Evolutionary conservation across 2,888 invertebrate species (phyloP).

Genomic region (Coecobrya sp.): DNA sequence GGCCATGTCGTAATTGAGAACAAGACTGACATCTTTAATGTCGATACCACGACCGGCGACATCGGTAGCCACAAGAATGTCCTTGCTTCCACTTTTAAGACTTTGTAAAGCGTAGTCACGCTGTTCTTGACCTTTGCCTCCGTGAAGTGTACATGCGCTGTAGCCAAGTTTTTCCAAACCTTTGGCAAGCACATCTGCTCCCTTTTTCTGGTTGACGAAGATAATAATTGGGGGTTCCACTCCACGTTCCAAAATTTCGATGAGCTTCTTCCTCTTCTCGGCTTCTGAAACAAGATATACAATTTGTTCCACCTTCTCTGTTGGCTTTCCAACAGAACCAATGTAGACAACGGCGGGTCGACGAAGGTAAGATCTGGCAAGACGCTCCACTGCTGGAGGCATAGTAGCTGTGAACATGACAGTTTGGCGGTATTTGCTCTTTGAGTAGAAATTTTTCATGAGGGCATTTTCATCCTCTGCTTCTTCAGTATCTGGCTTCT

Average conservation of each 20-base stretch:
- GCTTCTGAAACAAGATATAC: slow-evolving; percentile 98
- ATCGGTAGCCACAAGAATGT: slow-evolving; percentile 99
- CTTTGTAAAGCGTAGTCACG: slow-evolving; percentile 99
- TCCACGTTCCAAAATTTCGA: slow-evolving; percentile 96
- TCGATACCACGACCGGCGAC: slow-evolving; percentile 99
- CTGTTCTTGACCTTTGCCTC: slow-evolving; percentile 99
- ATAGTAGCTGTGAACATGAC: slow-evolving; percentile 99
- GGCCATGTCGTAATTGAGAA: slow-evolving; percentile 99
- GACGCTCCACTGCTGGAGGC: slow-evolving; percentile 98
- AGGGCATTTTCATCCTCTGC: slow-evolving; percentile 98
- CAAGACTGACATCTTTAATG: slow-evolving; percentile 99
- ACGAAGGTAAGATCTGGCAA: slow-evolving; percentile 97
- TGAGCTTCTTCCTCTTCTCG: slow-evolving; percentile 98
- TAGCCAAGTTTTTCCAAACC: slow-evolving; percentile 98
- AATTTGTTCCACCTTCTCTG: slow-evolving; percentile 99
- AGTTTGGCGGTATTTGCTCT: slow-evolving; percentile 99
- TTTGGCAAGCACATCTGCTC: slow-evolving; percentile 98
- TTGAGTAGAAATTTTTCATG: slow-evolving; percentile 97
- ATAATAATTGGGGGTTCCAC: slow-evolving; percentile 99
- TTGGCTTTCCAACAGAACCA: slow-evolving; percentile 98
- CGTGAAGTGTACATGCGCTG: slow-evolving; percentile 99
- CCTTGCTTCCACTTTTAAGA: slow-evolving; percentile 98
- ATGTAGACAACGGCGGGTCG: slow-evolving; percentile 99
- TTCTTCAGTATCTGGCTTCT: slow-evolving; percentile 99
- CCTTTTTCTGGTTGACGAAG: slow-evolving; percentile 99